These are phyloP conservation scores for Sisor rabdophorus DNA, from an alignment of 2,113 vertebrate genomes.

Conservation along the genomic window DNA sequence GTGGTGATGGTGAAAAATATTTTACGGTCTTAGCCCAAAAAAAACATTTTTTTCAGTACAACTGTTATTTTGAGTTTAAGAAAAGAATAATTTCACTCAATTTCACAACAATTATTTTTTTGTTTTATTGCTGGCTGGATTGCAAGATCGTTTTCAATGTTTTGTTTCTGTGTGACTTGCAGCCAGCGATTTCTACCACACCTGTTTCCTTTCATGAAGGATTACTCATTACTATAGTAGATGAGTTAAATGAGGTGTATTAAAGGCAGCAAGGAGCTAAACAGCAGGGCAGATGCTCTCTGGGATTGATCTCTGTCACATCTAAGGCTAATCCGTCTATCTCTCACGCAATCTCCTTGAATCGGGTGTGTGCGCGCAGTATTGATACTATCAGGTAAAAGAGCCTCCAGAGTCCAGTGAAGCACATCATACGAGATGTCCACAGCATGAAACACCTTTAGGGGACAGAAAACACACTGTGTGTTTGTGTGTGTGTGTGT, in stretches of 20 bases:
- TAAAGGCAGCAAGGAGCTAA: constrained; percentile 10
- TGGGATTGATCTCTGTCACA: constrained; percentile 30
- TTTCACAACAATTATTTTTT: no score
- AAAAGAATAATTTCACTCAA: no score
- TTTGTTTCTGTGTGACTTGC: neutral
- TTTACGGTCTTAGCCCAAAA: no score
- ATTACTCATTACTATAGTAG: constrained; percentile 8
- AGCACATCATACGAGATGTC: constrained; percentile 35
- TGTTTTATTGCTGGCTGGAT: no score
- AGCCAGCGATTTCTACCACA: constrained; percentile 4
- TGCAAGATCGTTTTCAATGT: no score
- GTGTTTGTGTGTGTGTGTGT: constrained; percentile 12
- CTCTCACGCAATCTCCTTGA: constrained; percentile 12
- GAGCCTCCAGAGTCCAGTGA: constrained; percentile 33
- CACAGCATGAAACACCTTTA: constrained; percentile 32
- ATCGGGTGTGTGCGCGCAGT: constrained; percentile 12
- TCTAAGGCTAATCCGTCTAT: constrained; percentile 32
- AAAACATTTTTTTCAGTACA: no score
- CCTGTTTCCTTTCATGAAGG: constrained; percentile 20
- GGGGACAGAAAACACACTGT: neutral
- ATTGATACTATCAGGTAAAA: constrained; percentile 45
- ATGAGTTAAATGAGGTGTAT: constrained; percentile 29
- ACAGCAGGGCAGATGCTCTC: constrained; percentile 12
- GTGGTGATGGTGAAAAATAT: no score
- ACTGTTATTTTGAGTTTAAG: no score